phyloP scores from a whole-genome alignment of 2,888 invertebrate species.

The Spilosoma lubricipeda region DNA sequence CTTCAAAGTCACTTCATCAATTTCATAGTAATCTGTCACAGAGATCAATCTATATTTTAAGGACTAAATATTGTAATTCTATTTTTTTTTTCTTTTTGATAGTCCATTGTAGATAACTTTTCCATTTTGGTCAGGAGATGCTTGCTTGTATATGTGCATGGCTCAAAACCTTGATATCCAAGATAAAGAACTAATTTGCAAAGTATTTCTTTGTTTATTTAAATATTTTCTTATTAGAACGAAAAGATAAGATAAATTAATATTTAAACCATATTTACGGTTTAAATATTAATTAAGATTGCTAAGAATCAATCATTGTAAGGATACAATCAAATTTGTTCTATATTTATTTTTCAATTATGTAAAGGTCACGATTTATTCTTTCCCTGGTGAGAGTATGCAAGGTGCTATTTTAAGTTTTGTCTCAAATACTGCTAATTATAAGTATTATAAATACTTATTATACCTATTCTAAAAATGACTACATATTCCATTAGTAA shows the following conservation, averaged over 20 bases:
- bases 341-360: slow-evolving; percentile 30
- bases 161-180: slow-evolving; percentile 24
- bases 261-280: too few relatives aligned
- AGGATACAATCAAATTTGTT: slow-evolving; percentile 13
- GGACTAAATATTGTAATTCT: background rate
- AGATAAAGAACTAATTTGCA: slow-evolving; percentile 13
- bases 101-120: slow-evolving; percentile 37
- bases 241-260: too few relatives aligned
- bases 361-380: slow-evolving; percentile 28
- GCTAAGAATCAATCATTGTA: background rate
- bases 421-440: slow-evolving; percentile 3
- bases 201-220: too few relatives aligned
- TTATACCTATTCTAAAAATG: background rate
- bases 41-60: too few relatives aligned
- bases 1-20: too few relatives aligned
- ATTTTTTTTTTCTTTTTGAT: slow-evolving; percentile 4
- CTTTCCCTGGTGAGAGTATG: slow-evolving; percentile 35
- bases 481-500: background rate
- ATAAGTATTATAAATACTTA: slow-evolving; percentile 2
- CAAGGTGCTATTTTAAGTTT: slow-evolving; percentile 28
- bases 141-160: slow-evolving; percentile 53
- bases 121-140: slow-evolving; percentile 36
- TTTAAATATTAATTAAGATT: too few relatives aligned
- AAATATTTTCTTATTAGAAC: too few relatives aligned
- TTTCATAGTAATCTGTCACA: too few relatives aligned